Conservation (phyloP, 2,797 vertebrate genomes). For the Heteromormyrus szaboi region DNA sequence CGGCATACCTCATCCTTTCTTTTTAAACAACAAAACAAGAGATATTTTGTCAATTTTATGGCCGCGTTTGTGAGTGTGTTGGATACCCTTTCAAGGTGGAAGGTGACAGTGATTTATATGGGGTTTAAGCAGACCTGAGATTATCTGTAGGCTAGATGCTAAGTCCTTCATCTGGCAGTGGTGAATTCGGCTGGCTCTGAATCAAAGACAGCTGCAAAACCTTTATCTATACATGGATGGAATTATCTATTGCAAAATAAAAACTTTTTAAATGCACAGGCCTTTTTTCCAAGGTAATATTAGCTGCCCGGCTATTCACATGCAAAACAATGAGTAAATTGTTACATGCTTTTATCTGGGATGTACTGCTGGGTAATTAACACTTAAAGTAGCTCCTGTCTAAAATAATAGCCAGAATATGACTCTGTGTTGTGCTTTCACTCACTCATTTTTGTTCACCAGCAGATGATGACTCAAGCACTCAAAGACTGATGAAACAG, state of each 20-base stretch:
- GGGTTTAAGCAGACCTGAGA: not conserved
- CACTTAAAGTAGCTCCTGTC: not conserved
- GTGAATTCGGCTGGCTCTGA: not conserved
- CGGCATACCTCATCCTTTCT: not conserved
- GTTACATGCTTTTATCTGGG: not conserved
- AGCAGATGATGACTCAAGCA: not conserved
- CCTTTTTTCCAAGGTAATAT: not conserved
- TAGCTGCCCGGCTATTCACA: not conserved
- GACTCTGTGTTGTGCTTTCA: not conserved
- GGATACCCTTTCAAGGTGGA: slow-evolving; percentile 14
- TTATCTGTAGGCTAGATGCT: slow-evolving; percentile 6
- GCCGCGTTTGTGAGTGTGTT: not conserved
- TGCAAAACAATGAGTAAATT: not conserved
- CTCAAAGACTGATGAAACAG: not conserved
- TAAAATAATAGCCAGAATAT: not conserved
- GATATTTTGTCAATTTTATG: not conserved
- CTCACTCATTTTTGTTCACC: not conserved
- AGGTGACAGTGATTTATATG: slow-evolving; percentile 16
- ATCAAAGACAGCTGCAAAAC: not conserved
- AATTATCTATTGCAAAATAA: not conserved
- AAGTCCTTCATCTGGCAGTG: not conserved
- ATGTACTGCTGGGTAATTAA: not conserved
- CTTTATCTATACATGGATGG: not conserved
- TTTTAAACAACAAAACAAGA: not conserved
- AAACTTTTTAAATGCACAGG: not conserved